Base-by-base conservation (phyloP, 2,797 vertebrate genomes). In the Enteromius trimaculatus region DNA sequence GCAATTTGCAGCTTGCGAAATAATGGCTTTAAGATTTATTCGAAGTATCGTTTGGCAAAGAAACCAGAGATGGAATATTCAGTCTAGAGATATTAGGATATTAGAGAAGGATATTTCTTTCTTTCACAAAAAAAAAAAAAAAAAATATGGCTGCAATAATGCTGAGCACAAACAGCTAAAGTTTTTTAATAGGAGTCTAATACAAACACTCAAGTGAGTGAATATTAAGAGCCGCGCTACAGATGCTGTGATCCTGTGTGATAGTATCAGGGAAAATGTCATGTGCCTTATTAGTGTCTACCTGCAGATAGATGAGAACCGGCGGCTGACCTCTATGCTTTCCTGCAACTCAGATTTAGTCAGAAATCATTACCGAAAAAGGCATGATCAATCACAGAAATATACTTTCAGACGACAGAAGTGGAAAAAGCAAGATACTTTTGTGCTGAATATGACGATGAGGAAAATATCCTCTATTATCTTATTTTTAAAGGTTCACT, bases 251-350 rank as follows among this genome's bases (percentile, higher is more conserved):
- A 60, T 60, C n/a, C 9, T 13, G 89, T 90, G 90, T 89, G 88
- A 91, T 90, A 88, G 86, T 88, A 90, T 89, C 80, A 88, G 88
- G 89, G 92, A 92, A 93, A 94, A 95, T 93, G 93, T 92, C 90
- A 93, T 91, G 90, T 90, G 90, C 92, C 92, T 93, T 94, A 93
- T 95, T 93, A 95, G 91, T 90, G 92, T 86, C 90, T 91, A 90
- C 89, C 90, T 83, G 65, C 82, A 89, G 89, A 90, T 89, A 90
- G 89, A 89, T 87, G 88, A 87, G 90, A 92, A 94, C 92, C 91
- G 75, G 92, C 90, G 90, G 86, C 86, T 89, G 90, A 93, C 92
- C 92, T 89, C 85, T 84, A 87, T 90, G 91, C 91, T 90, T 90
- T 90, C 87, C 90, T 90, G 90, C 81, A 88, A 81, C 85, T 89